Base-by-base conservation (phyloP, 2,888 invertebrate species). In the Diplolepis rosae region DNA sequence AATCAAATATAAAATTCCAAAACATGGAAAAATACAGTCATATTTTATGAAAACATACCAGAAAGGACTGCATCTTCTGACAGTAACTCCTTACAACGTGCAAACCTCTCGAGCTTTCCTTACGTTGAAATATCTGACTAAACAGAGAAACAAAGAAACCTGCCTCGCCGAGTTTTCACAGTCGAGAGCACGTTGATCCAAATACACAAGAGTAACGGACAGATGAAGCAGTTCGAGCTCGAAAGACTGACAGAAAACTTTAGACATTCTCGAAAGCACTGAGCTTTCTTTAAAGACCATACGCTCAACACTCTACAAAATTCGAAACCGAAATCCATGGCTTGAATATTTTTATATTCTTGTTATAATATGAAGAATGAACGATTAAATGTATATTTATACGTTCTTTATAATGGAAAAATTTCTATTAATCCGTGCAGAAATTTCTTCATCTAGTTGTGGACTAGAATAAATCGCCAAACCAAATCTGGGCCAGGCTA, bases 171-270 rank as follows among this genome's bases (percentile, higher is more conserved):
- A 61, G 56, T 61, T 13, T 61, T 61, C 56, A 61, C 56, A 61
- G 35, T 61, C 32, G 56, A 61, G 56, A 61, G 56, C 13, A 61
- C 6, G 35, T 24, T 61, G 56, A 61, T 61, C 35, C 35, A 61
- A 61, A 61, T 61, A 61, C 22, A 61, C 22, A 35, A 61, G 32
- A 61, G 56, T 61, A 61, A 61, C 56, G 22, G 56, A 61, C 35
- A 61, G 56, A n/a, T 35, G 35, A 61, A 13, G 35, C 56, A 61
- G 35, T 61, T 61, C 22, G 5, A n/a, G 35, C 56, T 61, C 24
- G 6, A 5, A 61, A 61, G 24, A 32, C 5, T 24, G 52, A 24
- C 52, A 15, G 15, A 52, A n/a, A 52, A 6, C 28, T 52, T 28
- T 6, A n/a, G 15, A 27, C 52, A 28, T 52, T 52, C 15, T 28